These are phyloP conservation scores for Lagocephalus sceleratus DNA, from an alignment of 2,797 vertebrate genomes.

Conservation along the genomic window DNA sequence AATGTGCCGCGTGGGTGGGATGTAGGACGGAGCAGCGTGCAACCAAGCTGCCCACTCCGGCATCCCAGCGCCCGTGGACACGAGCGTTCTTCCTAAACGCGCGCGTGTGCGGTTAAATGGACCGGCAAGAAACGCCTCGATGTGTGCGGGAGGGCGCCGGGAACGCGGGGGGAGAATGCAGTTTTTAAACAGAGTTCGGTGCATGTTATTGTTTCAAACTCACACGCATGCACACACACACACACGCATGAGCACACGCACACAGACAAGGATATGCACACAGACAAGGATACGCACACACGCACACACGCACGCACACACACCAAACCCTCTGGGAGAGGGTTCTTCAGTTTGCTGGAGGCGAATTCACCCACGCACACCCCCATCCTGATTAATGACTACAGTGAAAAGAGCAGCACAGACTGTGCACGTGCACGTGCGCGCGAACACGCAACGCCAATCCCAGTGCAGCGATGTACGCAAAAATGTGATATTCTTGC, in stretches of 20 bases:
- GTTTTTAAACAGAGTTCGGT: background rate
- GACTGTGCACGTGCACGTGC: no score
- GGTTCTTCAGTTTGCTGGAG: conserved; percentile 67
- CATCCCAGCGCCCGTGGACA: conserved; percentile 47
- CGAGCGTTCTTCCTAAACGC: conserved; percentile 21
- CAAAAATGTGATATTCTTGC: no score
- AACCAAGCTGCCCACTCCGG: conserved; percentile 41
- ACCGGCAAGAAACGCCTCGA: background rate
- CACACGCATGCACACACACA: background rate
- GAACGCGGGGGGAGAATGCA: background rate
- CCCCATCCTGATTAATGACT: conserved; percentile 71
- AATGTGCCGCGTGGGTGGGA: conserved; percentile 48
- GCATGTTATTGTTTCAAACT: background rate
- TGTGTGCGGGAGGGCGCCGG: background rate
- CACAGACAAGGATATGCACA: no score
- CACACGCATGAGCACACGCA: conserved; percentile 15
- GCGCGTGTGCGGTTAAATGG: conserved; percentile 5
- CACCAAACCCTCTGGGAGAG: conserved; percentile 45
- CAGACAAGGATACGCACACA: conserved; percentile 20
- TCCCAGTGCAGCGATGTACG: no score
- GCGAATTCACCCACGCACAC: conserved; percentile 71
- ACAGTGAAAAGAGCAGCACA: conserved; percentile 51
- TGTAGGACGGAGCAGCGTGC: conserved; percentile 34
- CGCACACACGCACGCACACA: conserved; percentile 16
- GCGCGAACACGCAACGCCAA: no score